Percentiles rank a stretch among this genome's conserved stretches.
Conservation (phyloP, 2,797 vertebrate species). For the Lagodon rhomboides region DNA sequence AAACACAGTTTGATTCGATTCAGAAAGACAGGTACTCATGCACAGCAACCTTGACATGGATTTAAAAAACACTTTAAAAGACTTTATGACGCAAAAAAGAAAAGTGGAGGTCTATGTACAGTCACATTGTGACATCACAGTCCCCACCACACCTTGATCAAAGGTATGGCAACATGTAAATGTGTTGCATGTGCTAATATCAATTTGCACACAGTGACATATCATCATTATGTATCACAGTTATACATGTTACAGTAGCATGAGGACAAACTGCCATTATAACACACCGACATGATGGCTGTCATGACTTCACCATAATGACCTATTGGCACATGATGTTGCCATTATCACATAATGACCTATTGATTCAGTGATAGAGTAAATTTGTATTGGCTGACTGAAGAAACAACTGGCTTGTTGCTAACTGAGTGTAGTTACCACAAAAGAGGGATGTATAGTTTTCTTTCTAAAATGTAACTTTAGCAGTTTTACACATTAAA, state of each 20-base stretch:
- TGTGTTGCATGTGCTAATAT: slow-evolving; percentile 2
- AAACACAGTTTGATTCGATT: background rate
- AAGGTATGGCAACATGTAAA: background rate
- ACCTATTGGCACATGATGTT: background rate
- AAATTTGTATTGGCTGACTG: too few relatives aligned
- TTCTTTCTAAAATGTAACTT: too few relatives aligned
- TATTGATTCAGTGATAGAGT: slow-evolving; percentile 5
- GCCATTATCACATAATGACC: background rate
- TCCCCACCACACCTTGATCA: background rate
- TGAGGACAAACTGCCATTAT: too few relatives aligned
- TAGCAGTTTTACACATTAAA: too few relatives aligned
- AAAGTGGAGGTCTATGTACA: too few relatives aligned
- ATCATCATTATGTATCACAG: background rate
- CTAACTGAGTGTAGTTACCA: background rate
- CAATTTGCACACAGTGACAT: background rate
- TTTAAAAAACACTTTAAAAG: background rate
- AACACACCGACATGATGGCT: background rate
- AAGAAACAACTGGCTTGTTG: background rate
- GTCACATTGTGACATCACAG: background rate
- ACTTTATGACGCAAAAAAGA: background rate
- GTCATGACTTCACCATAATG: background rate
- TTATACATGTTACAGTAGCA: background rate
- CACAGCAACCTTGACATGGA: background rate
- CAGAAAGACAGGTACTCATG: background rate
- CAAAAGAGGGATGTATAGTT: background rate